These are phyloP conservation scores for Drosophila colorata DNA, from an alignment of 2,888 invertebrate genomes.

Conservation along the genomic window DNA sequence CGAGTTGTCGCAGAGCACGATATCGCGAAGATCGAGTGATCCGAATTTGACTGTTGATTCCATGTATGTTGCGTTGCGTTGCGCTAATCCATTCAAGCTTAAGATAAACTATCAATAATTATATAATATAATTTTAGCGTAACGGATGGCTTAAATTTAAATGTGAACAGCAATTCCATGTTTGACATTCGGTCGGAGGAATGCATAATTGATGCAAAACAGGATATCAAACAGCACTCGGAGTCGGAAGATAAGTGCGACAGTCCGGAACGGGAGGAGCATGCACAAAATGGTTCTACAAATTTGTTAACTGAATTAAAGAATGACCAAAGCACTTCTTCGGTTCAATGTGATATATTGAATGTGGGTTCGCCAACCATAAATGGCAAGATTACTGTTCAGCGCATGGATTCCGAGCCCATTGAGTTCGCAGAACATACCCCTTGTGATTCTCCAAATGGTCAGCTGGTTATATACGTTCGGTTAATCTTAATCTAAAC, in stretches of 20 bases:
- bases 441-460: conserved; percentile 45
- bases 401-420: conserved; percentile 41
- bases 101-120: neutral
- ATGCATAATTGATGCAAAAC: conserved; percentile 29
- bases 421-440: conserved; percentile 24
- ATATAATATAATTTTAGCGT: conserved; percentile 61
- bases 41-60: conserved; percentile 92
- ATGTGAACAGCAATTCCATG: conserved; percentile 83
- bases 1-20: conserved; percentile 86
- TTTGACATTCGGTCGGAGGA: conserved; percentile 81
- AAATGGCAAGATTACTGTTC: conserved; percentile 46
- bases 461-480: conserved; percentile 14
- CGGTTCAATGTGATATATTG: conserved; percentile 54
- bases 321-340: conserved; percentile 54
- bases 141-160: conserved; percentile 79
- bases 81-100: neutral
- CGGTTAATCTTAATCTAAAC: neutral
- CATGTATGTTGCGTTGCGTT: conserved; percentile 86
- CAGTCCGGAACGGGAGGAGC: conserved; percentile 20
- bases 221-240: conserved; percentile 62
- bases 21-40: conserved; percentile 92
- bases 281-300: conserved; percentile 30
- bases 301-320: conserved; percentile 38
- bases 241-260: conserved; percentile 65
- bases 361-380: conserved; percentile 26